These are phyloP conservation scores for Pterophyllum scalare DNA, from an alignment of 2,113 vertebrate genomes.

Conservation along the genomic window DNA sequence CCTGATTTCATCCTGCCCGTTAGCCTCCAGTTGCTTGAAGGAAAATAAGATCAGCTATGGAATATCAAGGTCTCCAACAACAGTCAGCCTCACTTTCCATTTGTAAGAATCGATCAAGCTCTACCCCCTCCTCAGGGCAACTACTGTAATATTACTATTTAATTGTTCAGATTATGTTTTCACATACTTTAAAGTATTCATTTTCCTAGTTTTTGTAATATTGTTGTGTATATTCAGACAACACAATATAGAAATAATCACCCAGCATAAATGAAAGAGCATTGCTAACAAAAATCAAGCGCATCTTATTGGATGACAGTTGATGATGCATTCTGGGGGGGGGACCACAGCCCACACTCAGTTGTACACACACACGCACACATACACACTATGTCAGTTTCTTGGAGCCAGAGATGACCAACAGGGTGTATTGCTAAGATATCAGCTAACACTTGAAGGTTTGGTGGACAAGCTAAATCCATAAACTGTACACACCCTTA, in stretches of 20 bases:
- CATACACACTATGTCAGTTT: neutral
- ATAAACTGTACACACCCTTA: neutral
- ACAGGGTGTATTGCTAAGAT: neutral
- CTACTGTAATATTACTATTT: neutral
- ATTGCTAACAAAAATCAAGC: neutral
- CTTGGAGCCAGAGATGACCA: too few relatives aligned
- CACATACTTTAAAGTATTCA: neutral
- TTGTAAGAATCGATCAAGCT: neutral
- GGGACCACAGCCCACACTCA: neutral
- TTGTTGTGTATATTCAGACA: neutral
- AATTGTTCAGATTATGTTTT: neutral
- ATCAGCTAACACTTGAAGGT: neutral
- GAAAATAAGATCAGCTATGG: slow-evolving; percentile 33
- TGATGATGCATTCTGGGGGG: neutral
- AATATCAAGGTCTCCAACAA: slow-evolving; percentile 29
- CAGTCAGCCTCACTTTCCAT: neutral
- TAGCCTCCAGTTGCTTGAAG: slow-evolving; percentile 41
- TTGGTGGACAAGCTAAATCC: neutral
- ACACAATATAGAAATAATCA: neutral
- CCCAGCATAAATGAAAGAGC: neutral
- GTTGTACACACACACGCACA: neutral
- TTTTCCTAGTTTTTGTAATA: neutral
- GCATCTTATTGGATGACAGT: neutral
- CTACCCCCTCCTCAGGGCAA: neutral
- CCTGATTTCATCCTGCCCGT: slow-evolving; percentile 54